Conservation (phyloP, 2,888 invertebrate species). For the Anoplius nigerrimus region DNA sequence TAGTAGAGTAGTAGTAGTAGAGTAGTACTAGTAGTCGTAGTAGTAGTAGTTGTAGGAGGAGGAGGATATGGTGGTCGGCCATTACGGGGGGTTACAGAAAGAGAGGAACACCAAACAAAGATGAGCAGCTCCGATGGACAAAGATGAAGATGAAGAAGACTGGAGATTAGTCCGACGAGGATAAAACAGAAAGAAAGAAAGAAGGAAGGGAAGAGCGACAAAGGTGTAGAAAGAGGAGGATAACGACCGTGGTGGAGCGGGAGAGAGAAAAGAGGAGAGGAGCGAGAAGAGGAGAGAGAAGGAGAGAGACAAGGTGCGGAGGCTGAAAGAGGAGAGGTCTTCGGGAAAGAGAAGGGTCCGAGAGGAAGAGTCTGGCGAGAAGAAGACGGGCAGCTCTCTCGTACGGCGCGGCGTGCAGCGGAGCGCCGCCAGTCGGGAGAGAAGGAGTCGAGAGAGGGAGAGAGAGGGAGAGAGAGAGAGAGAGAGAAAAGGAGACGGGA, state of each 20-base stretch:
- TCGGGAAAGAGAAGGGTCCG: slow-evolving; percentile 5
- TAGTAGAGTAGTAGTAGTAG: slow-evolving; percentile 26
- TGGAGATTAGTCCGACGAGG: slow-evolving; percentile 11
- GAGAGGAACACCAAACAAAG: slow-evolving; percentile 26
- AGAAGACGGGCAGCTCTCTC: slow-evolving; percentile 50
- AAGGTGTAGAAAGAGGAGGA: background rate
- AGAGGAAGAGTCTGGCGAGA: slow-evolving; percentile 28
- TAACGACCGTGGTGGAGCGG: slow-evolving; percentile 3
- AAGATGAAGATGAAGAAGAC: slow-evolving; percentile 36
- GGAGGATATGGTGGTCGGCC: slow-evolving; percentile 63
- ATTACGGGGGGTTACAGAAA: slow-evolving; percentile 64
- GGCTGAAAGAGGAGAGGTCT: slow-evolving; percentile 20
- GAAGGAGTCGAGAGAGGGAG: slow-evolving; percentile 74
- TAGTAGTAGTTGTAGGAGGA: slow-evolving; percentile 33
- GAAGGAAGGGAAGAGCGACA: slow-evolving; percentile 29
- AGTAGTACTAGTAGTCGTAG: too few relatives aligned
- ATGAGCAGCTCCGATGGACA: slow-evolving; percentile 14
- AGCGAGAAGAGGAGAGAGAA: slow-evolving; percentile 29
- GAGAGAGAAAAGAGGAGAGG: slow-evolving; percentile 72
- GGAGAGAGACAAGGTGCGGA: slow-evolving; percentile 23
- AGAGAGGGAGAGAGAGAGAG: slow-evolving; percentile 46
- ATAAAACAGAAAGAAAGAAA: slow-evolving; percentile 12
- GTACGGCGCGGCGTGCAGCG: slow-evolving; percentile 59
- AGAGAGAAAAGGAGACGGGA: slow-evolving; percentile 42
- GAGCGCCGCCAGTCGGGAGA: slow-evolving; percentile 19